Base-by-base conservation (phyloP, 2,113 vertebrate species). In the Plectropomus leopardus region DNA sequence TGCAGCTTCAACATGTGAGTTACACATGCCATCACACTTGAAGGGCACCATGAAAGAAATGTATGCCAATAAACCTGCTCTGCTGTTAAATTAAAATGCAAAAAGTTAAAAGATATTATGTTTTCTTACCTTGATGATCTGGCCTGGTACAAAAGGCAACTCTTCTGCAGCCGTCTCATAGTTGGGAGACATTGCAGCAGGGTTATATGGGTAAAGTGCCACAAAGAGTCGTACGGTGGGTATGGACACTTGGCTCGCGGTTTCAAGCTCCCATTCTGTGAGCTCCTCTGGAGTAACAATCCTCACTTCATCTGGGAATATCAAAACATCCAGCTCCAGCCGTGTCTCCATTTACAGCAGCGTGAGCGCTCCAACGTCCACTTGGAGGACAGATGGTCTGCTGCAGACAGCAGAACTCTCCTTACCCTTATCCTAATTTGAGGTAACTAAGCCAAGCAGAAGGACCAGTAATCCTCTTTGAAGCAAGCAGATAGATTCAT, bases 201-300 rank as follows among this genome's bases (percentile, higher is more conserved):
- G 98, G 77, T 98, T 97, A 5, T 98, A 99, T 19, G 98, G 97
- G 91, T 98, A 99, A 60, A 99, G 96, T 65, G 97, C 98, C 85
- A 99, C 97, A 86, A 99, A 99, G 66, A 98, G 86, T 3, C 97
- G 92, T 7, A 95, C 19, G 0, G 84, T 80, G 50, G 94, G 75
- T 6, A 90, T 71, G 16, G 84, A 77, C 36, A 82, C 42, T 26
- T 83, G 92, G 64, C 92, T 93, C 0, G 93, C 84, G 0, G 74
- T 91, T 65, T 94, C 90, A 5, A 91, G 81, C 7, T 94, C 94
- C 89, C 91, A 93, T 16, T 87, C 75, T 11, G 47, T 19, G 14
- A 85, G 74, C 2, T 90, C 88, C 15, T 95, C 92, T 0, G 93
- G 92, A 16, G 91, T 87, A 63, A 80, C 80, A 0, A 94, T 23